Evolutionary conservation across 2,113 vertebrate species (phyloP), one percentile per base, ranked within the genome.

Genomic region (Gallinago jamesoni): DNA sequence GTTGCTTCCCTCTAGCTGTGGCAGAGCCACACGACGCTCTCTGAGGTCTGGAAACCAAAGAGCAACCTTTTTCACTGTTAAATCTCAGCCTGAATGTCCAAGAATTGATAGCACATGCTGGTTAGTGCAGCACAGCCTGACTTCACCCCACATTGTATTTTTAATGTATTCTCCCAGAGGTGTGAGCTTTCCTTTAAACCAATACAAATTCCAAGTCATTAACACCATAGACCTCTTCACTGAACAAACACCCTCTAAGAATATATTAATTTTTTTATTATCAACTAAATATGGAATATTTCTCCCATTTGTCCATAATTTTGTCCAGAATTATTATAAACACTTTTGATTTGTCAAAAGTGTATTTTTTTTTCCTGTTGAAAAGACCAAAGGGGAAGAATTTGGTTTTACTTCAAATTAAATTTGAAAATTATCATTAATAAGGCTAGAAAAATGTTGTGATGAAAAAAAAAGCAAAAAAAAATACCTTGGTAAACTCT

Each of bases 1-100:
- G 3, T n/a, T 25, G 31, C 19, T 82, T 57, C 28, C 28, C 9
- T 41, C 5, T 56, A 48, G 27, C 0, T 0, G 3, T 24, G n/a
- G 21, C 28, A 53, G 55, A 78, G 27, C 77, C 50, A 22, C 0
- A 0, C 31, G n/a, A 23, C 18, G 50, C 47, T 59, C 0, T 0
- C 30, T 0, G 1, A 21, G 13, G 5, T 7, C 4, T 62, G 23
- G 28, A 64, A 84, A 77, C 5, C 28, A 52, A 55, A 56, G 16
- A 68, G 15, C 50, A 93, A 24, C 5, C 43, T 69, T 73, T 73
- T 84, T 53, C n/a, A 6, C 24, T 77, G 12, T 14, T 74, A 62
- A 63, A 78, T 45, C 22, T 48, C 41, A 74, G 27, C 27, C 66
- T 33, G 23, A 12, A 4, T 45, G 28, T 59, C 33, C 43, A 56